Conservation (phyloP, 2,888 invertebrate genomes). For the Cephus pygmeus region DNA sequence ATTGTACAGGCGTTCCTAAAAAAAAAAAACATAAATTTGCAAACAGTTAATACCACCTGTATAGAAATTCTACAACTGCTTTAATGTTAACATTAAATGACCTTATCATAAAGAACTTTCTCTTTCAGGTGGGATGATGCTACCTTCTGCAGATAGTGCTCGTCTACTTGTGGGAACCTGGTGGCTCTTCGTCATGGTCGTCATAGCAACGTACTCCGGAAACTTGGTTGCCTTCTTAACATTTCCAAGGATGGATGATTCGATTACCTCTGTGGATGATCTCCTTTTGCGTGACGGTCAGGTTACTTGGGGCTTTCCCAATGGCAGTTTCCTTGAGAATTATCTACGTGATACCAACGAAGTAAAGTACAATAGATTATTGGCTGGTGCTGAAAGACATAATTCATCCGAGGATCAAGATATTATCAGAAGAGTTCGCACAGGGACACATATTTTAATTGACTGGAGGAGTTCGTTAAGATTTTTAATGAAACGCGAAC, state of each 20-base stretch:
- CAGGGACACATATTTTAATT: conserved; percentile 78
- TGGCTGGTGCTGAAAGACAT: conserved; percentile 69
- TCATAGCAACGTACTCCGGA: conserved; percentile 92
- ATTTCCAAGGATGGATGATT: conserved; percentile 84
- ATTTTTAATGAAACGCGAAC: conserved; percentile 71
- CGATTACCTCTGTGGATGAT: conserved; percentile 77
- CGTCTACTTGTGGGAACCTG: conserved; percentile 87
- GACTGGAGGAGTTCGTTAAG: conserved; percentile 85
- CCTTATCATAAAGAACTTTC: conserved; percentile 6
- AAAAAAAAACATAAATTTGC: neutral
- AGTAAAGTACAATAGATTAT: conserved; percentile 70
- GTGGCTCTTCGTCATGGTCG: conserved; percentile 91
- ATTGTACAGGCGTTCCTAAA: neutral
- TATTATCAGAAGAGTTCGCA: conserved; percentile 72
- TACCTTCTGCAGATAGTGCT: conserved; percentile 88
- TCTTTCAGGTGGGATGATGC: conserved; percentile 82
- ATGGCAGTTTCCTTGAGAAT: conserved; percentile 80
- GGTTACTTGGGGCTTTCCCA: conserved; percentile 81
- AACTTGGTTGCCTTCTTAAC: conserved; percentile 93
- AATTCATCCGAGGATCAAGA: conserved; percentile 41
- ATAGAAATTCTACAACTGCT: neutral
- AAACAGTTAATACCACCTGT: neutral
- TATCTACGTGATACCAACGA: conserved; percentile 74
- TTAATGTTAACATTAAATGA: neutral
- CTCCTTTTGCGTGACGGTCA: conserved; percentile 70